Conservation (phyloP, 1,140 invertebrate species). For the Lepidotrigona ventralis region DNA sequence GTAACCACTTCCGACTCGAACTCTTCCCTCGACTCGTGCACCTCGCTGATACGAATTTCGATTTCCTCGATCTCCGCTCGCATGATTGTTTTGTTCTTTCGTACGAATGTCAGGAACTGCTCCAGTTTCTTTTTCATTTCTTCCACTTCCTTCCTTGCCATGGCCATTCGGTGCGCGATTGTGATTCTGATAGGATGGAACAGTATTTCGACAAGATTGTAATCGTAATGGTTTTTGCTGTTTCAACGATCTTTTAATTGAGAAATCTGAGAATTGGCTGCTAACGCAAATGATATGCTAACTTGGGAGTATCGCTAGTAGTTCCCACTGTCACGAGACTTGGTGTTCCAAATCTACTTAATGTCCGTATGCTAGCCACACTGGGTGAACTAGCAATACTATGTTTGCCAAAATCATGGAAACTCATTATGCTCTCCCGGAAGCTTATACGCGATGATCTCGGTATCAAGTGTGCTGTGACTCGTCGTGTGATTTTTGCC, state of each 20-base stretch:
- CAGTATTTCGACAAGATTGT: not conserved
- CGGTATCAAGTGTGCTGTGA: slow-evolving; percentile 19
- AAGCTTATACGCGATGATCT: slow-evolving; percentile 45
- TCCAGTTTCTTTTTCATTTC: slow-evolving; percentile 72
- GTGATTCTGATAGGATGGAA: slow-evolving; percentile 56
- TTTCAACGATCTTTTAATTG: not conserved
- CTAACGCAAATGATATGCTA: not conserved
- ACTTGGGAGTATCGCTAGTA: slow-evolving; percentile 30
- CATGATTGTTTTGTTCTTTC: slow-evolving; percentile 72
- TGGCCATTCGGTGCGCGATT: slow-evolving; percentile 71
- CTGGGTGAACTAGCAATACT: slow-evolving; percentile 41
- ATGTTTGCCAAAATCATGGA: slow-evolving; percentile 5
- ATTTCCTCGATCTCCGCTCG: slow-evolving; percentile 80
- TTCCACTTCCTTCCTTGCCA: slow-evolving; percentile 78
- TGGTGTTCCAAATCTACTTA: slow-evolving; percentile 5
- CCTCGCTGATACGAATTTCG: slow-evolving; percentile 75
- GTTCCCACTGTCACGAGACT: slow-evolving; percentile 22
- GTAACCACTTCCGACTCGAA: slow-evolving; percentile 77
- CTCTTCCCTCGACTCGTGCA: slow-evolving; percentile 69
- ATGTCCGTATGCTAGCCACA: slow-evolving; percentile 16
- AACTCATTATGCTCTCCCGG: slow-evolving; percentile 44
- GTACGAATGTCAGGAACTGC: slow-evolving; percentile 63
- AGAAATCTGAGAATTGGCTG: not conserved
- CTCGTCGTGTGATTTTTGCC: slow-evolving; percentile 48
- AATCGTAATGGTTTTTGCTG: not conserved